Conservation (phyloP, 2,113 vertebrate species). For the Hippocampus guttulatus region DNA sequence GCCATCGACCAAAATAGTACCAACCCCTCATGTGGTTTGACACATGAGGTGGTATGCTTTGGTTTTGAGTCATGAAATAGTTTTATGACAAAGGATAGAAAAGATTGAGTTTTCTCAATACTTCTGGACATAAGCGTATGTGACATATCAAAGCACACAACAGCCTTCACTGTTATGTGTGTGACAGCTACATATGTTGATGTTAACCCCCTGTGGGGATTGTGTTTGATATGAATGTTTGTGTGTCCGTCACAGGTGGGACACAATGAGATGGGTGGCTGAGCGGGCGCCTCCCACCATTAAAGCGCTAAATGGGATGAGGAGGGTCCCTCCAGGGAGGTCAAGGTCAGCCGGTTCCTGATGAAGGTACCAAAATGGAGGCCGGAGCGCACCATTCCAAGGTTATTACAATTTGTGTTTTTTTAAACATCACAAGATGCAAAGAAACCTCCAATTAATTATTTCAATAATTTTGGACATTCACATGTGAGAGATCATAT, state of each 20-base stretch:
- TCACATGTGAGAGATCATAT: too few species aligned
- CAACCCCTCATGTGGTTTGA: too few species aligned
- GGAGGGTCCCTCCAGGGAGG: conserved; percentile 67
- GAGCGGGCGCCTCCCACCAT: conserved; percentile 60
- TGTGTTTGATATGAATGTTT: conserved; percentile 33
- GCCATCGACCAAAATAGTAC: too few species aligned
- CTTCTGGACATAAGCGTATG: neutral
- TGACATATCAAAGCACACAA: neutral
- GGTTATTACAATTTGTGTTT: neutral
- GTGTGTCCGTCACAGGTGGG: conserved; percentile 26
- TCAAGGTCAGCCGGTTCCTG: conserved; percentile 64
- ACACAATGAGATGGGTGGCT: conserved; percentile 73
- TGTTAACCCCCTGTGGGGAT: conserved; percentile 54
- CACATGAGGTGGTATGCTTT: too few species aligned
- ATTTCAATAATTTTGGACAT: too few species aligned
- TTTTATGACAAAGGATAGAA: too few species aligned
- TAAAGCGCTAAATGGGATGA: conserved; percentile 71
- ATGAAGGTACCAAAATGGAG: conserved; percentile 68
- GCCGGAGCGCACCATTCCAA: conserved; percentile 40
- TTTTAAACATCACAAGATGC: conserved; percentile 11
- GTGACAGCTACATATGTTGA: conserved; percentile 57
- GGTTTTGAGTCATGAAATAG: too few species aligned
- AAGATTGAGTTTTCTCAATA: neutral
- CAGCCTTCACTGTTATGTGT: conserved; percentile 42
- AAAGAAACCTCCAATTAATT: neutral